Percentiles rank a stretch among this genome's conserved stretches.
phyloP scores from a whole-genome alignment of 2,797 vertebrate species.

The Urocyon cinereoargenteus region DNA sequence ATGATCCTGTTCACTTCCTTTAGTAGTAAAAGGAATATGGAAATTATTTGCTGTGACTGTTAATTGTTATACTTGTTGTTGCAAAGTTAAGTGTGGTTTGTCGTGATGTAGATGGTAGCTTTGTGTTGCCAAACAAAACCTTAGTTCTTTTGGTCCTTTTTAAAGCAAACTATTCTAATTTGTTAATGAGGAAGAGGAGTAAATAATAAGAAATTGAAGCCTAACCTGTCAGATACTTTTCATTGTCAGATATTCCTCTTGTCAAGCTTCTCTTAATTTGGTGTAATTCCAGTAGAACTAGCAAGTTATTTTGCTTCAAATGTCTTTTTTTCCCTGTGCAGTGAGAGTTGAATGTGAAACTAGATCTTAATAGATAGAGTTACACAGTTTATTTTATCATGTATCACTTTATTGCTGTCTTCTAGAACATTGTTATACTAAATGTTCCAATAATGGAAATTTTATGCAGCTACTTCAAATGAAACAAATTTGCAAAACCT shows the following conservation, averaged over 20 bases:
- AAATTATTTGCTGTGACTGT: not conserved
- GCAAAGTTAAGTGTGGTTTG: not conserved
- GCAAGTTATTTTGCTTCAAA: constrained; percentile 80
- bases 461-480: constrained; percentile 83
- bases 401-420: constrained; percentile 82
- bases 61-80: not conserved
- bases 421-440: constrained; percentile 83
- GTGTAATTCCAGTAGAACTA: constrained; percentile 81
- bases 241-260: constrained; percentile 57
- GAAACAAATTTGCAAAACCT: constrained; percentile 84
- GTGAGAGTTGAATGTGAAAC: constrained; percentile 78
- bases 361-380: constrained; percentile 79
- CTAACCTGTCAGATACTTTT: constrained; percentile 68
- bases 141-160: not conserved
- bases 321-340: constrained; percentile 33
- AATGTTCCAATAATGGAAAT: constrained; percentile 84
- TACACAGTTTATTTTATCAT: constrained; percentile 81
- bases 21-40: not conserved
- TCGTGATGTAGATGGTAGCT: not conserved
- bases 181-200: not conserved
- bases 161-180: not conserved
- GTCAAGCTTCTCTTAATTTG: constrained; percentile 74
- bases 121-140: not conserved
- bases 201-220: constrained; percentile 27
- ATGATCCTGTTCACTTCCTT: not conserved